Percentiles rank a stretch among this genome's conserved stretches.
Conservation (phyloP, 2,888 invertebrate genomes). For the Cerastoderma edule region DNA sequence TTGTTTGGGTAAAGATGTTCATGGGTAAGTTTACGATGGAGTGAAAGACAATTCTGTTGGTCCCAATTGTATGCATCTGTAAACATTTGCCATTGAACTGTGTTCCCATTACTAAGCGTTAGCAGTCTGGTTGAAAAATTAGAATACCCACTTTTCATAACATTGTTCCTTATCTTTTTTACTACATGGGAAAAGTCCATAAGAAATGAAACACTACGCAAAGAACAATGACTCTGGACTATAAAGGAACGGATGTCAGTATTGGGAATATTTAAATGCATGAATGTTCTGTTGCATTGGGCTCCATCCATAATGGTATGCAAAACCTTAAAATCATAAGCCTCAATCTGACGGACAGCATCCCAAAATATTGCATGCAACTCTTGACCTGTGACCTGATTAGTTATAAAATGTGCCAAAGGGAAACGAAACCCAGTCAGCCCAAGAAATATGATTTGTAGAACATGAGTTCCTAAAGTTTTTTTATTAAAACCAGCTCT, state of each 20-base stretch:
- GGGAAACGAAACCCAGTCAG: too few species aligned
- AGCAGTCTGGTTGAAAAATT: slow-evolving; percentile 29
- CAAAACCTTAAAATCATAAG: slow-evolving; percentile 36
- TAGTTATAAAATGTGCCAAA: too few species aligned
- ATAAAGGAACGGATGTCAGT: not conserved
- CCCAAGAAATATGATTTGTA: too few species aligned
- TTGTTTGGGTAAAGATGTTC: slow-evolving; percentile 36
- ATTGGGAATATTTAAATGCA: slow-evolving; percentile 12
- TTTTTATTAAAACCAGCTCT: too few species aligned
- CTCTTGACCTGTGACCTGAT: too few species aligned
- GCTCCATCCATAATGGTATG: slow-evolving; percentile 55
- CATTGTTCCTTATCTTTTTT: slow-evolving; percentile 53
- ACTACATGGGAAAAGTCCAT: slow-evolving; percentile 41
- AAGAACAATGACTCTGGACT: not conserved
- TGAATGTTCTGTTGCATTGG: slow-evolving; percentile 37
- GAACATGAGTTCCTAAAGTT: too few species aligned
- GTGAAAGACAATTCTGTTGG: slow-evolving; percentile 24
- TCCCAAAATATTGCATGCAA: too few species aligned
- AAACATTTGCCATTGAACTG: slow-evolving; percentile 47
- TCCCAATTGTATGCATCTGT: slow-evolving; percentile 47
- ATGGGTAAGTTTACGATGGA: slow-evolving; percentile 36
- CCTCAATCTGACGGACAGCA: slow-evolving; percentile 26
- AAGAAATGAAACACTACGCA: slow-evolving; percentile 27
- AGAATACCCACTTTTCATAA: slow-evolving; percentile 35
- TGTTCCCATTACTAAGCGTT: slow-evolving; percentile 15